phyloP scores from a whole-genome alignment of 2,888 invertebrate species.

The Leptopilina syphax region DNA sequence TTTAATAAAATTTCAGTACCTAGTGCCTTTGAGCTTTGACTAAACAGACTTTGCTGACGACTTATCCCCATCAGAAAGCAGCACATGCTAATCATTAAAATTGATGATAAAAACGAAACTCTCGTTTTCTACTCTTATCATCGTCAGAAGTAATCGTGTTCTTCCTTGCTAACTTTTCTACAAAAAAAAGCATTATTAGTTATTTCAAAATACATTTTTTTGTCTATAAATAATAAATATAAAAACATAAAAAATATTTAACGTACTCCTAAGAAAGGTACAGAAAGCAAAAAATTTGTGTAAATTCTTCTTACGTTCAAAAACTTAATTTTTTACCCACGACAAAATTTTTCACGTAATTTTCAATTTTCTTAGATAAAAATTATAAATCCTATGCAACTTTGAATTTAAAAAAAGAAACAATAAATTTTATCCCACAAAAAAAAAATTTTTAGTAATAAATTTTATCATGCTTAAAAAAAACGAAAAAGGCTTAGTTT shows the following conservation, averaged over 20 bases:
- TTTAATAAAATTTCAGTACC: background rate
- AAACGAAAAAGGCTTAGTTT: background rate
- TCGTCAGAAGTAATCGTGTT: background rate
- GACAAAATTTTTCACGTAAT: too few species aligned
- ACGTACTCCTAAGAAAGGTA: too few species aligned
- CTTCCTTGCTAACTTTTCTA: background rate
- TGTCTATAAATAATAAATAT: background rate
- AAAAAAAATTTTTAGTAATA: too few species aligned
- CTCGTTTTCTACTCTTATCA: background rate
- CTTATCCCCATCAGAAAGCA: constrained; percentile 9
- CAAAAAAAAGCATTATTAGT: background rate
- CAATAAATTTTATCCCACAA: too few species aligned
- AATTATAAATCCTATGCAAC: too few species aligned
- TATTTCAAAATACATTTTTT: background rate
- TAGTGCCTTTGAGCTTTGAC: background rate
- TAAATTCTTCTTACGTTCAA: background rate
- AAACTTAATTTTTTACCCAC: too few species aligned
- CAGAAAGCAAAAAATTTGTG: background rate
- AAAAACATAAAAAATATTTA: too few species aligned
- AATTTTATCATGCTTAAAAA: background rate
- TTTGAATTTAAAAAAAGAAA: too few species aligned
- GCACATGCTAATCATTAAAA: background rate
- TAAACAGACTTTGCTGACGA: background rate
- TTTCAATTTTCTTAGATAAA: too few species aligned
- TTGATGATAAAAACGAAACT: constrained; percentile 7